A percentile compares a stretch with the other conserved stretches of the same genome.
These are phyloP conservation scores for Daubentonia madagascariensis DNA, from an alignment of 2,113 vertebrate genomes.

Conservation along the genomic window DNA sequence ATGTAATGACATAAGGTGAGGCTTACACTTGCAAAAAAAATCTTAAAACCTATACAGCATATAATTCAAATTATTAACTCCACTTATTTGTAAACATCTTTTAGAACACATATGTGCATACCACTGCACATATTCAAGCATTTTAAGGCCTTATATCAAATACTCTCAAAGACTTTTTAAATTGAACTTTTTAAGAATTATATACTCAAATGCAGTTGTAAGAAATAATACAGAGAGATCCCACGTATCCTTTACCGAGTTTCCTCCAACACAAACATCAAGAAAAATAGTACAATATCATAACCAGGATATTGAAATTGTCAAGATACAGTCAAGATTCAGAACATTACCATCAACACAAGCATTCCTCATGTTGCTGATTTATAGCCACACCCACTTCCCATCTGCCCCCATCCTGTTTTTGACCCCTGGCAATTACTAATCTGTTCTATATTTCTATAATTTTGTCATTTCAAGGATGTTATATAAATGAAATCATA, in stretches of 20 bases:
- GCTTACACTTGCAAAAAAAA: neutral
- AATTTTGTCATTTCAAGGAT: neutral
- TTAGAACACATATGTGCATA: too few species aligned
- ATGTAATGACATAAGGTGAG: neutral
- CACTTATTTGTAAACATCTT: neutral
- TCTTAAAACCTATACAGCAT: neutral
- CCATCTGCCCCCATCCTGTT: neutral
- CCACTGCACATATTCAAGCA: neutral
- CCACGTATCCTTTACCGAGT: neutral
- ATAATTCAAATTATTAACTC: neutral
- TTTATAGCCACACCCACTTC: neutral
- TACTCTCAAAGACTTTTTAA: neutral
- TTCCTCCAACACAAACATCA: neutral
- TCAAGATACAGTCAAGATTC: neutral
- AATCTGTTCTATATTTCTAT: neutral
- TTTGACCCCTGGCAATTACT: neutral
- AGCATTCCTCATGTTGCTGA: fast-evolving
- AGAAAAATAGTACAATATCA: neutral
- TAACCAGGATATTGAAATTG: neutral
- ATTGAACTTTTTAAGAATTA: neutral
- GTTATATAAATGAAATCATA: neutral
- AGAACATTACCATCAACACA: neutral
- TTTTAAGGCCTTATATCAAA: neutral
- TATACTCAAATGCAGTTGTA: neutral
- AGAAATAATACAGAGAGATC: neutral